A percentile compares a stretch with the other conserved stretches of the same genome.
phyloP scores from a whole-genome alignment of 2,113 vertebrate species.

The Xyliphius kryptos region DNA sequence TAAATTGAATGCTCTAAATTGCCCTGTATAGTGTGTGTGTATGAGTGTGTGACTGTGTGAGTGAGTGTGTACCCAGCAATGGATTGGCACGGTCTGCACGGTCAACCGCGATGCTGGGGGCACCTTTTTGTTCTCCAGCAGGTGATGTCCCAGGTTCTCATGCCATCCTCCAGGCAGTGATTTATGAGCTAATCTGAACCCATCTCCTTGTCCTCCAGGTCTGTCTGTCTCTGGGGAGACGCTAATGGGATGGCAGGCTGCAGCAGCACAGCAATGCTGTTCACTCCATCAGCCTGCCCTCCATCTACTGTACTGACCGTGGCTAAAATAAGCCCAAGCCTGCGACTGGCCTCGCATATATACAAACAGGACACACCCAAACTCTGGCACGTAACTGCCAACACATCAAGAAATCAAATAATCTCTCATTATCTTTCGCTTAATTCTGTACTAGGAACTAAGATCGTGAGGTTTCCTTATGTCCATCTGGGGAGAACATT shows the following conservation, averaged over 20 bases:
- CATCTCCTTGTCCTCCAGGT: slow-evolving; percentile 65
- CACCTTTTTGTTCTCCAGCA: slow-evolving; percentile 50
- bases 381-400: neutral
- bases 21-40: too few species aligned
- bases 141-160: slow-evolving; percentile 67
- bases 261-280: slow-evolving; percentile 57
- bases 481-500: too few species aligned
- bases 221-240: slow-evolving; percentile 63
- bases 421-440: too few species aligned
- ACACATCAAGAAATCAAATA: too few species aligned
- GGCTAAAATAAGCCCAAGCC: slow-evolving; percentile 41
- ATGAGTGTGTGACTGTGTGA: too few species aligned
- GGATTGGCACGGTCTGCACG: too few species aligned
- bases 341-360: slow-evolving; percentile 42
- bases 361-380: slow-evolving; percentile 22
- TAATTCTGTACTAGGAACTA: too few species aligned
- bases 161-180: slow-evolving; percentile 66
- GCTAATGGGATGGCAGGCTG: slow-evolving; percentile 77
- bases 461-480: too few species aligned
- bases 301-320: slow-evolving; percentile 54
- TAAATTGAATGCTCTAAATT: too few species aligned
- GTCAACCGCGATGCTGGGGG: slow-evolving; percentile 52
- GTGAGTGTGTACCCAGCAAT: too few species aligned
- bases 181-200: slow-evolving; percentile 86
- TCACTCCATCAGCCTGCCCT: slow-evolving; percentile 52